These are phyloP conservation scores for Meta bourneti DNA, from an alignment of 2,888 invertebrate species.

Conservation along the genomic window DNA sequence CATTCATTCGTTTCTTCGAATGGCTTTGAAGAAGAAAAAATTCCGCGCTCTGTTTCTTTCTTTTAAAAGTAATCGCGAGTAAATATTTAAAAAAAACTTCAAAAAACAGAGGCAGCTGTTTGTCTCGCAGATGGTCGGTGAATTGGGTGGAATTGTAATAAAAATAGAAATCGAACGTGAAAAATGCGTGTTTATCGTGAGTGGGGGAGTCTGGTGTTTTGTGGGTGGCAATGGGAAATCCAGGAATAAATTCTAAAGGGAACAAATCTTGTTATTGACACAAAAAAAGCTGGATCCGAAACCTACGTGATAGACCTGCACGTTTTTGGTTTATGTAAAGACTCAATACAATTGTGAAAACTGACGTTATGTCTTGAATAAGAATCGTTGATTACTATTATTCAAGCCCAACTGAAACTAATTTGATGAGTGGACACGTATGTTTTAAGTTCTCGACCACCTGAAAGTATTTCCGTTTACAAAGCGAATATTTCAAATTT, in stretches of 20 bases:
- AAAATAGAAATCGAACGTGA: constrained; percentile 67
- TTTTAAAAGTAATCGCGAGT: constrained; percentile 17
- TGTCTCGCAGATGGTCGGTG: constrained; percentile 23
- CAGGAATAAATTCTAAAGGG: constrained; percentile 64
- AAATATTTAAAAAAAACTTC: constrained; percentile 60
- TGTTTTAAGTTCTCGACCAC: too few relatives aligned
- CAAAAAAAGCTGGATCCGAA: neutral
- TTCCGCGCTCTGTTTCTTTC: neutral
- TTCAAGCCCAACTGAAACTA: neutral
- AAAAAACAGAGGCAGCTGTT: constrained; percentile 38
- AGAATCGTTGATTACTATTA: neutral
- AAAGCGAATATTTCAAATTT: too few relatives aligned
- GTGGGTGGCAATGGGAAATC: constrained; percentile 38
- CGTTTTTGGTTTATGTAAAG: neutral
- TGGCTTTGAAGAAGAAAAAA: neutral
- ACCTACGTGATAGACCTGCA: constrained; percentile 5
- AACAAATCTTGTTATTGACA: constrained; percentile 18
- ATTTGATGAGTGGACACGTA: neutral
- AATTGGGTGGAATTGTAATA: constrained; percentile 24
- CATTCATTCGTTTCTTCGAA: constrained; percentile 27
- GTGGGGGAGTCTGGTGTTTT: constrained; percentile 25
- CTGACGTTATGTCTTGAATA: neutral
- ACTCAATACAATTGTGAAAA: neutral
- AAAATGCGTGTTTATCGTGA: neutral
- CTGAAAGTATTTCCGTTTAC: too few relatives aligned